phyloP scores from a whole-genome alignment of 2,797 vertebrate genomes.

The Pelobates cultripes region DNA sequence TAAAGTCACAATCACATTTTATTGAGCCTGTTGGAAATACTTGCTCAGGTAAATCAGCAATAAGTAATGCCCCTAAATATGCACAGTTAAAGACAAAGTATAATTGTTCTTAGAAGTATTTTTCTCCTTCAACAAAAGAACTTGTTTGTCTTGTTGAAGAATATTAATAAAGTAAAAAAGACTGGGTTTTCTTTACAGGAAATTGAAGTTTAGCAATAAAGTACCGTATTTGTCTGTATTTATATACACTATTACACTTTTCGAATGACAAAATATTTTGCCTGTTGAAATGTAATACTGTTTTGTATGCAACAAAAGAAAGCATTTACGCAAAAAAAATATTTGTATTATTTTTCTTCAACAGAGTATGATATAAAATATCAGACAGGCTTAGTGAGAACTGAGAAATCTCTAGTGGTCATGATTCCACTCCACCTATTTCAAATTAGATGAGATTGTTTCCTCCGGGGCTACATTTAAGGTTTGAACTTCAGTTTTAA shows the following conservation, averaged over 20 bases:
- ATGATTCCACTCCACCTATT: neutral
- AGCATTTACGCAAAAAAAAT: too few species aligned
- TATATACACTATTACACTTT: neutral
- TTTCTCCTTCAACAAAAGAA: too few species aligned
- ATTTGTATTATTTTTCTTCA: too few species aligned
- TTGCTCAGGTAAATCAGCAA: too few species aligned
- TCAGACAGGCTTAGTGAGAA: neutral
- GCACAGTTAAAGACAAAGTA: too few species aligned
- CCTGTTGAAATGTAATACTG: neutral
- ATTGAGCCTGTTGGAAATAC: too few species aligned
- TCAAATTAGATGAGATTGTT: slow-evolving; percentile 20
- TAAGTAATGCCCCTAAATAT: too few species aligned
- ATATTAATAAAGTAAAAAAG: too few species aligned
- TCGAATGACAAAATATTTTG: neutral
- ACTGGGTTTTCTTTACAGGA: neutral
- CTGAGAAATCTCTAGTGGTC: neutral
- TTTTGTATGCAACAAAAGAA: too few species aligned
- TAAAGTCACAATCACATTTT: too few species aligned
- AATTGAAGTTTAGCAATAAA: neutral
- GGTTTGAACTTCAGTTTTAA: slow-evolving; percentile 4
- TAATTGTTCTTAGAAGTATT: too few species aligned
- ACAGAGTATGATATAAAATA: neutral
- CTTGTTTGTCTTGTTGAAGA: too few species aligned
- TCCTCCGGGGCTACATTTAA: slow-evolving; percentile 1
- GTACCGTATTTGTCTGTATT: neutral